Conservation (phyloP, 2,888 invertebrate species). For the Aplocera efformata region DNA sequence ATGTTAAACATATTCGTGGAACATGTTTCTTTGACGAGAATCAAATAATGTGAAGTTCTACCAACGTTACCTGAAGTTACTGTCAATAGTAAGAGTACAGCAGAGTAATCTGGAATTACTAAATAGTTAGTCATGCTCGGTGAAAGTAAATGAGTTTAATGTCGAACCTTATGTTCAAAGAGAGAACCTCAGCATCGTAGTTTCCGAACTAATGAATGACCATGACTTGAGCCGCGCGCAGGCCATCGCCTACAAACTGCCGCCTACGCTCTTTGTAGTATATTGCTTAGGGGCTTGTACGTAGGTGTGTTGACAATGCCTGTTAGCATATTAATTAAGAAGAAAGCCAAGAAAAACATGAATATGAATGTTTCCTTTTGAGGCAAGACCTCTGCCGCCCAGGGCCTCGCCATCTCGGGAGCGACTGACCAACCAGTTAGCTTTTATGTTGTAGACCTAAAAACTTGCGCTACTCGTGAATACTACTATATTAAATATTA, state of each 20-base stretch:
- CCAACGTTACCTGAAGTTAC: too few species aligned
- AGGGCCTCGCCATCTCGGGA: constrained; percentile 17
- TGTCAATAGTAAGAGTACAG: too few species aligned
- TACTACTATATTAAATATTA: too few species aligned
- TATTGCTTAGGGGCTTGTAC: constrained; percentile 46
- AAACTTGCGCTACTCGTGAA: not conserved
- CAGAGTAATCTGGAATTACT: too few species aligned
- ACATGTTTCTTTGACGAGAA: too few species aligned
- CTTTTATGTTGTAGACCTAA: constrained; percentile 10
- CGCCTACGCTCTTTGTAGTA: constrained; percentile 47
- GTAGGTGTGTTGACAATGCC: constrained; percentile 75
- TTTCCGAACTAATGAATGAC: constrained; percentile 51
- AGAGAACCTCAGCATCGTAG: constrained; percentile 23
- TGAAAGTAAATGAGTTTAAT: too few species aligned
- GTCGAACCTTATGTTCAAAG: constrained; percentile 16
- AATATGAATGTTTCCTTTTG: constrained; percentile 59
- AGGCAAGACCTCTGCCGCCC: constrained; percentile 28
- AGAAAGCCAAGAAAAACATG: constrained; percentile 71
- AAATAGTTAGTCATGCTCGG: too few species aligned
- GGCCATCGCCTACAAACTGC: constrained; percentile 52
- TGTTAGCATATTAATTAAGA: constrained; percentile 77
- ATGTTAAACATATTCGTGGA: too few species aligned
- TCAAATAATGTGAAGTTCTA: too few species aligned
- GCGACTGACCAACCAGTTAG: constrained; percentile 10
- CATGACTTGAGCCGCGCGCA: constrained; percentile 62